phyloP scores from a whole-genome alignment of 2,888 invertebrate genomes.

The Nemoura dubitans region DNA sequence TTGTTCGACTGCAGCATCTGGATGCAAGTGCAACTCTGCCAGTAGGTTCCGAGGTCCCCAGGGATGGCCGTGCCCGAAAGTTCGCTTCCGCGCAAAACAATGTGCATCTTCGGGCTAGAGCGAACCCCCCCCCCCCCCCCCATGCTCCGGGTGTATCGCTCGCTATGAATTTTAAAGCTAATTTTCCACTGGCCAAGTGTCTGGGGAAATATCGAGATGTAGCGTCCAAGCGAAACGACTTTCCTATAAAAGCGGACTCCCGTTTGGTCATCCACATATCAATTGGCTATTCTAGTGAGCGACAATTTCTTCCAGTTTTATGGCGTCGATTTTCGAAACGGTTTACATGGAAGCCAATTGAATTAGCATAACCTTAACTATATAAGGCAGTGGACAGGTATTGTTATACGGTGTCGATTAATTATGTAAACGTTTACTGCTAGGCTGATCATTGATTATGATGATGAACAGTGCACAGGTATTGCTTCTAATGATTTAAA shows the following conservation, averaged over 20 bases:
- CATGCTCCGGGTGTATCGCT: conserved; percentile 16
- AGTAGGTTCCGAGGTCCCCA: not conserved
- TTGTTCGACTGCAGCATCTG: not conserved
- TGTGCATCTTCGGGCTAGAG: not conserved
- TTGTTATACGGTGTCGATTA: not conserved
- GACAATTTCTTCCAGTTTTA: not conserved
- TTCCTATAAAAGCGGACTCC: not conserved
- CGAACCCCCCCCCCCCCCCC: not conserved
- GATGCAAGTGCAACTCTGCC: not conserved
- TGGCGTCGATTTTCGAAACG: not conserved
- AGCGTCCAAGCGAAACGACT: conserved; percentile 16
- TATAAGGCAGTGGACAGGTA: not conserved
- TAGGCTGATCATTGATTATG: not conserved
- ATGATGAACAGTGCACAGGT: not conserved
- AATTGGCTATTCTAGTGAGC: not conserved
- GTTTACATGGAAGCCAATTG: not conserved
- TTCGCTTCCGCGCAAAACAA: not conserved
- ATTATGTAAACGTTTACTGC: not conserved
- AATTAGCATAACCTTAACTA: not conserved
- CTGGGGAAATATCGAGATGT: conserved; percentile 47
- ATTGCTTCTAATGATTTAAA: not conserved
- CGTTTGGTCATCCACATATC: not conserved
- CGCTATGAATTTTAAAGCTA: conserved; percentile 51
- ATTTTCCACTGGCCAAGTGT: conserved; percentile 45
- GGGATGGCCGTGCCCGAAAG: not conserved